Base-by-base conservation (phyloP, 2,888 invertebrate species). In the Therioaphis trifolii region DNA sequence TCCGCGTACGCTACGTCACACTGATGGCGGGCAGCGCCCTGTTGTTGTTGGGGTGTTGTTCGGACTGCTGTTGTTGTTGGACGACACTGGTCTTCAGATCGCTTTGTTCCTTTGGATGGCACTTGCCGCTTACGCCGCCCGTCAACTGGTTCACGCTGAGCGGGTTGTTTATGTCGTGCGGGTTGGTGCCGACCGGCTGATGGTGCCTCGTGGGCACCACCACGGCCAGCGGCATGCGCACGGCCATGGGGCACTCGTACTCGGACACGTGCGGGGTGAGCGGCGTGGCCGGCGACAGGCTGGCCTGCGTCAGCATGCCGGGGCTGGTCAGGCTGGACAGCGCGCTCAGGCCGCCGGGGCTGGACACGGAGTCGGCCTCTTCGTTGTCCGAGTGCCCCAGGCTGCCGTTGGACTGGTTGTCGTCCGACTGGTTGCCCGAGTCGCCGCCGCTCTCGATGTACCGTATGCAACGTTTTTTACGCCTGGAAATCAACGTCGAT, bases 401-500 rank as follows among this genome's bases (percentile, higher is more conserved):
- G 90, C 95, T 93, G 88, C 94, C 93, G 88, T 94, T 93, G 88
- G 95, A 93, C 87, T 94, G 89, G 88, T 94, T 93, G 87, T 93
- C 93, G 88, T 93, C 93, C 85, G 92, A 92, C 88, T 92, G 92
- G 87, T 91, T 91, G 86, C 91, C 91, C 87, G 92, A 93, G 86
- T 92, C 92, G 85, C 90, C 91, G 87, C 92, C 89, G 89, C 92
- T 89, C 91, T 96, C 96, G 94, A 96, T 94, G 91, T 97, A 97
- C 87, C 97, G 94, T 88, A 97, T 95, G 92, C 97, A 97, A 91
- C 97, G 97, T 91, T 97, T 97, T 93, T 97, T 97, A 92, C 97
- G 96, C 92, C 96, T 97, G 91, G 7, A 91, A 91, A 82, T 61
- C 2, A 29, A 35, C 7, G 7, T 35, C 35, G 7, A 29, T 15